Base-by-base conservation (phyloP, 2,113 vertebrate genomes). In the Desmodus rotundus region DNA sequence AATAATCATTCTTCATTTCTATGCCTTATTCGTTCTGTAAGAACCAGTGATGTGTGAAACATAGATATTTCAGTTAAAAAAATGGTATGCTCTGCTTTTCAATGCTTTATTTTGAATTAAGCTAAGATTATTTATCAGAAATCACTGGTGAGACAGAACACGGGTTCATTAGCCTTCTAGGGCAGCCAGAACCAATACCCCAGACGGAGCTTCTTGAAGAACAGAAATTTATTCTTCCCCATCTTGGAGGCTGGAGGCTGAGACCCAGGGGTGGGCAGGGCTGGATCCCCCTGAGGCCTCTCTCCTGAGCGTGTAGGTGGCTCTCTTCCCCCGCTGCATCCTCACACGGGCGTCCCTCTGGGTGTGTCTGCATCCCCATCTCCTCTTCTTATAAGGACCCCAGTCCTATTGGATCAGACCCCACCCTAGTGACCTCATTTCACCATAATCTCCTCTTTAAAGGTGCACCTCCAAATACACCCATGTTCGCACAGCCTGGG, bases 311-410 rank as follows among this genome's bases (percentile, higher is more conserved):
- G 0, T 82, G 45, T 6, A 7, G 77, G 54, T 0, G 56, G 12
- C 20, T 0, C 0, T 56, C 28, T 45, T 33, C 67, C 65, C 52
- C 54, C 22, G n/a, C n/a, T 2, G 22, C 24, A 31, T 45, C 45
- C 16, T 5, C 43, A 7, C 0, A 0, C 0, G 28, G 43, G 2
- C 0, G 0, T n/a, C 7, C n/a, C 10, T 81, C n/a, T 41, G 43
- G 2, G 50, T 5, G 0, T 41, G 19, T 63, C 85, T 28, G 43
- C 13, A 9, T 58, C 28, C 45, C 52, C 0, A 22, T 7, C 22
- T 56, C 52, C 67, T 50, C 33, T 43, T 80, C 43, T 63, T n/a
- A 22, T 11, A 65, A 74, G 36, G 36, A 36, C 68, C 3, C 4
- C 8, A 15, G 65, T 43, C 67, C 22, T 72, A 0, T 16, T 9